Conservation (phyloP, 1,140 invertebrate species). For the Megathymus violae region DNA sequence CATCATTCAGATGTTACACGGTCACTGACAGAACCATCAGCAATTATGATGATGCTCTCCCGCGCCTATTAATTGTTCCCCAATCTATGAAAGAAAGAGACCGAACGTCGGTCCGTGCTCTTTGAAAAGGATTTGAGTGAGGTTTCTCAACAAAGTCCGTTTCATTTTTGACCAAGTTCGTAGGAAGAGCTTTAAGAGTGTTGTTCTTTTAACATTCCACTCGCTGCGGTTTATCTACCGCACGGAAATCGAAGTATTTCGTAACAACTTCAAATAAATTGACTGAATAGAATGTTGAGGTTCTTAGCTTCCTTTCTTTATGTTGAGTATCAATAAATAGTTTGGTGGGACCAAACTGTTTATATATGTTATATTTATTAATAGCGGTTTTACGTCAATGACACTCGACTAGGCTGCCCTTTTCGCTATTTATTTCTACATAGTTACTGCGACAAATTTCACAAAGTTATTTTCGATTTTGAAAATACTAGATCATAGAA, state of each 20-base stretch:
- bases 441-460: too few species aligned
- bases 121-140: conserved; percentile 54
- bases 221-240: conserved; percentile 22
- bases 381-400: too few species aligned
- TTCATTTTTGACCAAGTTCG: conserved; percentile 41
- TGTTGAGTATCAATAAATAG: too few species aligned
- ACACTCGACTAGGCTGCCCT: too few species aligned
- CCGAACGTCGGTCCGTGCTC: conserved; percentile 50
- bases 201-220: conserved; percentile 29
- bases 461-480: too few species aligned
- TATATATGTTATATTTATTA: too few species aligned
- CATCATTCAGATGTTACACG: too few species aligned
- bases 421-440: too few species aligned
- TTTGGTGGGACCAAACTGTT: too few species aligned
- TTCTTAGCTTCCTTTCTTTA: neutral
- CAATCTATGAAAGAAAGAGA: conserved; percentile 41
- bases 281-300: conserved; percentile 1
- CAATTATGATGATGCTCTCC: too few species aligned
- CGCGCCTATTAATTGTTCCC: conserved; percentile 34
- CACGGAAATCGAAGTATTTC: conserved; percentile 29
- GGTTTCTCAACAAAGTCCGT: conserved; percentile 51
- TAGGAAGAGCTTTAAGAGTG: conserved; percentile 44
- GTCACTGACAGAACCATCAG: too few species aligned
- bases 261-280: conserved; percentile 30
- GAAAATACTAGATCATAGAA: too few species aligned